These are phyloP conservation scores for Neoniphon sammara DNA, from an alignment of 2,797 vertebrate species.

Conservation along the genomic window DNA sequence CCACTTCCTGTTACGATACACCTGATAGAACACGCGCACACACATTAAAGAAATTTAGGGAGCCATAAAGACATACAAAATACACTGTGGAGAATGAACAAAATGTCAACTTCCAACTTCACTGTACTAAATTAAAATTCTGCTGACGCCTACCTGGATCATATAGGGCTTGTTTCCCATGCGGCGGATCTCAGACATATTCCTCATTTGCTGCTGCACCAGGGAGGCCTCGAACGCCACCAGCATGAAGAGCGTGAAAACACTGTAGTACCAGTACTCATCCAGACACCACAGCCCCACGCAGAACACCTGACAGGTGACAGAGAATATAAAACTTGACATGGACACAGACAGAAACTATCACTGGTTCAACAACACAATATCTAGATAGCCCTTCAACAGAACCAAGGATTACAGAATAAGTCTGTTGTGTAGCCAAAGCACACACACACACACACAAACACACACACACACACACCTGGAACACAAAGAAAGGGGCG, in stretches of 20 bases:
- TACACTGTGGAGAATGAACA: neutral
- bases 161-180: constrained; percentile 97
- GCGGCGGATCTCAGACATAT: constrained; percentile 95
- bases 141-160: constrained; percentile 87
- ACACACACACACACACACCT: constrained; percentile 78
- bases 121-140: neutral
- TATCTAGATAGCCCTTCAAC: neutral
- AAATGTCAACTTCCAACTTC: neutral
- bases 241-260: constrained; percentile 98
- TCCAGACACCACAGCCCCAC: constrained; percentile 98
- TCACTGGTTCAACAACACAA: neutral
- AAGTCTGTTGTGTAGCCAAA: constrained; percentile 3
- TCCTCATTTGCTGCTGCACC: constrained; percentile 97
- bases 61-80: constrained; percentile 12
- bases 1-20: constrained; percentile 97
- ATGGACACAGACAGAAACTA: constrained; percentile 70
- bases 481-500: constrained; percentile 97
- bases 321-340: neutral
- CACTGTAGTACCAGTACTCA: constrained; percentile 99
- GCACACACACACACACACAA: constrained; percentile 76
- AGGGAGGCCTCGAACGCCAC: constrained; percentile 97
- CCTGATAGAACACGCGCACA: constrained; percentile 76
- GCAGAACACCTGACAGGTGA: constrained; percentile 89
- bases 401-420: neutral
- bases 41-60: neutral